phyloP scores from a whole-genome alignment of 1,140 invertebrate species.

The Paracyclopina nana region DNA sequence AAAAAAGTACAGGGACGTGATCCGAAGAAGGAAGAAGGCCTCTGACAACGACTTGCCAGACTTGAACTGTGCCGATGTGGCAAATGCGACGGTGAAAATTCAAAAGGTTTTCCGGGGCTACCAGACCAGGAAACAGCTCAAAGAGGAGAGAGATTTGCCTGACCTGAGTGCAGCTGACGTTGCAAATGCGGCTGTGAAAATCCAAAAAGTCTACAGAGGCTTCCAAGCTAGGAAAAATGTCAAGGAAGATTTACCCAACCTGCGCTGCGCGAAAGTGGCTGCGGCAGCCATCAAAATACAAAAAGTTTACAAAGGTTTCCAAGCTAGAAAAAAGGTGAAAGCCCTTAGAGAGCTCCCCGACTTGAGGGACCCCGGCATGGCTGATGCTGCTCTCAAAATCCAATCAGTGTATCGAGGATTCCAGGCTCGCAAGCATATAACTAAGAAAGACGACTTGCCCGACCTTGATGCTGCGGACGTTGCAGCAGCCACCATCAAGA shows the following conservation, averaged over 20 bases:
- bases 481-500: slow-evolving; percentile 9
- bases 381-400: slow-evolving; percentile 9
- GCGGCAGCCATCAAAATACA: slow-evolving; percentile 13
- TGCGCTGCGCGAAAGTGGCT: background rate
- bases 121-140: background rate
- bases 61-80: slow-evolving; percentile 5
- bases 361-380: background rate
- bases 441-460: slow-evolving; percentile 8
- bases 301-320: slow-evolving; percentile 5
- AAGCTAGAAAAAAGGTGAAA: slow-evolving; percentile 6
- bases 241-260: slow-evolving; percentile 12
- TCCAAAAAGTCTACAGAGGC: slow-evolving; percentile 54
- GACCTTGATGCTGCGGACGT: slow-evolving; percentile 3
- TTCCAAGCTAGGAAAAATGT: slow-evolving; percentile 32
- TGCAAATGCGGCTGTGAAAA: slow-evolving; percentile 38
- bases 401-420: slow-evolving; percentile 11
- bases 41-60: slow-evolving; percentile 8
- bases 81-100: slow-evolving; percentile 9
- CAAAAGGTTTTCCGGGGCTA: slow-evolving; percentile 14
- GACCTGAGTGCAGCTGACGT: slow-evolving; percentile 4
- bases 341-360: background rate
- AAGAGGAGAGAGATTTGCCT: background rate
- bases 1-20: background rate
- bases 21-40: background rate
- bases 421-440: background rate